Evolutionary conservation across 2,888 invertebrate species (phyloP).

Genomic region (Endomychus coccineus): DNA sequence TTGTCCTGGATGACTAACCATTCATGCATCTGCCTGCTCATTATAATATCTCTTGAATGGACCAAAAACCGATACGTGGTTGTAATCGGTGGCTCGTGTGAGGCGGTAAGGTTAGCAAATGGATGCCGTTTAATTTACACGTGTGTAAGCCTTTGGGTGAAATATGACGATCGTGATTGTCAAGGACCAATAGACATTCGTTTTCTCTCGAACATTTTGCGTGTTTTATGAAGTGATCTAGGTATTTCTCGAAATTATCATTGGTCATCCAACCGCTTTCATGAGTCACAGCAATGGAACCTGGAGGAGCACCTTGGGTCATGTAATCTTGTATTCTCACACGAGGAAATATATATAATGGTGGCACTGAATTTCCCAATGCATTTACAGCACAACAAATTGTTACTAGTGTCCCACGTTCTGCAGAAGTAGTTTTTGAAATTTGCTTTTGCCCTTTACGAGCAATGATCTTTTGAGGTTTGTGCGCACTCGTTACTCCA

Average conservation of each 20-base stretch:
- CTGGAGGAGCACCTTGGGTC: slow-evolving; percentile 18
- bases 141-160: too few species aligned
- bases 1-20: too few species aligned
- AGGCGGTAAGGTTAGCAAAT: too few species aligned
- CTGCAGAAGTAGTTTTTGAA: slow-evolving; percentile 13
- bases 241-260: slow-evolving; percentile 6
- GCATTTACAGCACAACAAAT: slow-evolving; percentile 16
- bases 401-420: too few species aligned
- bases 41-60: too few species aligned
- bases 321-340: slow-evolving; percentile 16
- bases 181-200: too few species aligned
- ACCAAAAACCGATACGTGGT: too few species aligned
- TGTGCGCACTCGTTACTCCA: slow-evolving; percentile 27
- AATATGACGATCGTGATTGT: too few species aligned
- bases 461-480: slow-evolving; percentile 17
- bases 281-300: slow-evolving; percentile 14
- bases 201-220: slow-evolving; percentile 5
- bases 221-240: slow-evolving; percentile 4
- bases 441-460: slow-evolving; percentile 14
- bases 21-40: too few species aligned
- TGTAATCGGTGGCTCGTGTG: too few species aligned
- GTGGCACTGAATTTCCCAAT: slow-evolving; percentile 16
- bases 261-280: slow-evolving; percentile 3
- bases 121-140: too few species aligned
- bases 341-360: slow-evolving; percentile 10